Conservation (phyloP, 2,888 invertebrate species). For the Drosophila histrio region DNA sequence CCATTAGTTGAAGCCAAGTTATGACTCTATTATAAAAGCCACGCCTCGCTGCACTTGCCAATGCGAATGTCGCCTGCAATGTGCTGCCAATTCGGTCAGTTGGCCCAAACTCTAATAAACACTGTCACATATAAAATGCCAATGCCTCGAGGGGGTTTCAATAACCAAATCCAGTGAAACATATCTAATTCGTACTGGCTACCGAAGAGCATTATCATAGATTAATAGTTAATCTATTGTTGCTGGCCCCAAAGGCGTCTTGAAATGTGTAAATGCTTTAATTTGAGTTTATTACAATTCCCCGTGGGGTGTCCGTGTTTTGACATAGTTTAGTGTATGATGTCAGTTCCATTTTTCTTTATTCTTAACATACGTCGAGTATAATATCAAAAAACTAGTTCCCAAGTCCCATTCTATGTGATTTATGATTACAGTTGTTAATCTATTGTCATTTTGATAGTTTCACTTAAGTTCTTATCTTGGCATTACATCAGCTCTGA, state of each 20-base stretch:
- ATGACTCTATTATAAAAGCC: constrained; percentile 76
- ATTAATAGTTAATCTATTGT: constrained; percentile 45
- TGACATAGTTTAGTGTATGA: neutral
- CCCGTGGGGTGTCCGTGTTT: neutral
- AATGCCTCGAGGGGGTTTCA: constrained; percentile 43
- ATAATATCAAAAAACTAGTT: neutral
- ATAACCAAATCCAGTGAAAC: constrained; percentile 36
- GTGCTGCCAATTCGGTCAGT: constrained; percentile 46
- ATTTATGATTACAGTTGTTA: constrained; percentile 37
- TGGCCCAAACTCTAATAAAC: constrained; percentile 40
- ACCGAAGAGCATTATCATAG: constrained; percentile 40
- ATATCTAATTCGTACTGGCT: constrained; percentile 21
- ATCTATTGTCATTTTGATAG: constrained; percentile 39
- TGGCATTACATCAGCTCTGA: constrained; percentile 14
- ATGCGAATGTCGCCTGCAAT: constrained; percentile 29
- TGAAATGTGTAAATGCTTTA: constrained; percentile 53
- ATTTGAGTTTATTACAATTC: constrained; percentile 46
- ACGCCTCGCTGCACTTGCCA: constrained; percentile 75
- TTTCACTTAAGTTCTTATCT: constrained; percentile 33
- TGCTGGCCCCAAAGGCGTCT: constrained; percentile 10
- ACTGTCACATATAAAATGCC: constrained; percentile 54
- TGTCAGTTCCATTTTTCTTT: neutral
- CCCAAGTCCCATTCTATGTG: neutral
- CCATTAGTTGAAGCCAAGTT: constrained; percentile 75
- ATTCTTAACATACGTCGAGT: neutral